Percentiles rank a stretch among this genome's conserved stretches.
These are phyloP conservation scores for Pachyuromys duprasi DNA, from an alignment of 2,797 vertebrate genomes.

Conservation along the genomic window DNA sequence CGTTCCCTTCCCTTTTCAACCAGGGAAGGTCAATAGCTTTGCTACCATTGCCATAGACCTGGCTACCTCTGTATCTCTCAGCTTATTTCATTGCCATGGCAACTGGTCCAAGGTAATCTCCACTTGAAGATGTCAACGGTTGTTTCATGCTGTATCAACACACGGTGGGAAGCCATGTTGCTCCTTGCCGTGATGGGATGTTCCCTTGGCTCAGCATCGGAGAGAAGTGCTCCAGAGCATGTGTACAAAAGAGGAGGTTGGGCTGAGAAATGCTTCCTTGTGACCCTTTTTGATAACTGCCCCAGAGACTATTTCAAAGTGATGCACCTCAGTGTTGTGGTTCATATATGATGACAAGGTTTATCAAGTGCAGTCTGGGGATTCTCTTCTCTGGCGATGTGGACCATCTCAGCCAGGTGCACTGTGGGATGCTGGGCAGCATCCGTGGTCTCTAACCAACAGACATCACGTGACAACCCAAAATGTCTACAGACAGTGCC, in stretches of 20 bases:
- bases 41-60: neutral
- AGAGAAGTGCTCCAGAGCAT: rapidly evolving
- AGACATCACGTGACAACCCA: neutral
- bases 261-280: neutral
- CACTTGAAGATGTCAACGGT: neutral
- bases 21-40: neutral
- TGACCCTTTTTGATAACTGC: neutral
- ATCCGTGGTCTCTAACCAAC: neutral
- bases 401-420: neutral
- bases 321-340: rapidly evolving
- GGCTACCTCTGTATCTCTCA: neutral
- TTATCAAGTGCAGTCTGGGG: rapidly evolving
- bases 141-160: neutral
- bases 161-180: rapidly evolving
- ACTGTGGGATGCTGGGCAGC: too few species aligned
- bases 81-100: neutral
- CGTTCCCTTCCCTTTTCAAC: neutral
- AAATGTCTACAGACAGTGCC: neutral
- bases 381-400: neutral
- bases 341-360: rapidly evolving
- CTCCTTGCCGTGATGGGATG: rapidly evolving
- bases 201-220: rapidly evolving
- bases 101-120: neutral
- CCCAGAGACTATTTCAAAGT: rapidly evolving
- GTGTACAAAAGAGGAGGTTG: neutral